Base-by-base conservation (phyloP, 2,113 vertebrate species). In the Aptenodytes patagonicus region DNA sequence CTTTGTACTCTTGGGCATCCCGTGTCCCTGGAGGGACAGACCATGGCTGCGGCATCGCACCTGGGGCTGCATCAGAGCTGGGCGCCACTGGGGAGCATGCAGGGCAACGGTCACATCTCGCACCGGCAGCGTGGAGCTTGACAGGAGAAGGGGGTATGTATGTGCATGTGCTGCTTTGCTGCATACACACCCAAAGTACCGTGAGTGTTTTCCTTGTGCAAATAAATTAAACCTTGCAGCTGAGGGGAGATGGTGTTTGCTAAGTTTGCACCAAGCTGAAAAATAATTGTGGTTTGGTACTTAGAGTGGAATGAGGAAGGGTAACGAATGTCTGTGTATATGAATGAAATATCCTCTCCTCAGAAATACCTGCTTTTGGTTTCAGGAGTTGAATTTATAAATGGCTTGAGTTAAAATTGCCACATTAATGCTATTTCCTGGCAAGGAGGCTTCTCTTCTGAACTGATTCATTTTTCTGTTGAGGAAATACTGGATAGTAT, bases 181-280 rank as follows among this genome's bases (percentile, higher is more conserved):
- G 14, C 0, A 0, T 29, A 5, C 0, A 0, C 16, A 2, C n/a
- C 2, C 13, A 4, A 29, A 61, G 34, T 5, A 10, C 51, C 0
- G 0, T 22, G 34, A 44, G 40, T 0, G 0, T 22, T 42, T 83
- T 25, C 28, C 32, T 9, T 1, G 9, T 3, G 2, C 36, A 42
- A 6, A 34, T 34, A 68, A 52, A 65, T 47, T 32, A 44, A 66
- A 91, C 49, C 46, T 54, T 71, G 49, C 44, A 75, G 69, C 58
- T 69, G 61, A 85, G 61, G 44, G 44, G 28, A 84, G 42, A 7
- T 7, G 3, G 2, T 12, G 9, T 75, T 88, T 68, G 66, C 61
- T 24, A 42, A 83, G 54, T 58, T 86, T 1, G 5, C 31, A 44
- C 12, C 52, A 64, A 54, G 44, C 31, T 84, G 65, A 84, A 60